A percentile compares a stretch with the other conserved stretches of the same genome.
Evolutionary conservation across 2,113 vertebrate genomes (phyloP).

Genomic region (Phalacrocorax aristotelis): DNA sequence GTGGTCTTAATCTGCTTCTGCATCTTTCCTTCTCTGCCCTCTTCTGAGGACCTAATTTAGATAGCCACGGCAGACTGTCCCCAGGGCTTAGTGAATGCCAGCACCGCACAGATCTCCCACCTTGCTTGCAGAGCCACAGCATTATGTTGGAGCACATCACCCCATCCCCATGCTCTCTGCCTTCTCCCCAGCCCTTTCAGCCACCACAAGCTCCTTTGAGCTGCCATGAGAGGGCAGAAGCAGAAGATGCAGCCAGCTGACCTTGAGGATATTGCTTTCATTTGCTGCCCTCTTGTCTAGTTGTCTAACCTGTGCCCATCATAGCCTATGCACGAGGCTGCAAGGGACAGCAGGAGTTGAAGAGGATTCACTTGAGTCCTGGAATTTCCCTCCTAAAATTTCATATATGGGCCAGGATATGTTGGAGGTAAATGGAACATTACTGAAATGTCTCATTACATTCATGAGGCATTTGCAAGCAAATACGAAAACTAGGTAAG

Average conservation of each 20-base stretch:
- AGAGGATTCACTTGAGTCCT: not conserved
- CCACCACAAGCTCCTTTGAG: not conserved
- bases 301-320: not conserved
- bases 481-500: not conserved
- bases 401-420: not conserved
- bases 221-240: not conserved
- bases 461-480: not conserved
- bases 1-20: conserved; percentile 30
- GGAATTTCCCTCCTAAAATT: not conserved
- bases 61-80: not conserved
- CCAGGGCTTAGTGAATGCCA: not conserved
- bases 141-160: not conserved
- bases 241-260: not conserved
- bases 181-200: not conserved
- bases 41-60: not conserved
- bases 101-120: not conserved
- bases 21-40: not conserved
- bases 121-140: not conserved
- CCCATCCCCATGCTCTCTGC: not conserved
- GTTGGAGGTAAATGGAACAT: not conserved
- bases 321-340: not conserved
- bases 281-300: not conserved
- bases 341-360: not conserved
- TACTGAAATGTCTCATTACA: not conserved
- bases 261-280: not conserved